Evolutionary conservation across 2,113 vertebrate genomes (phyloP).

Genomic region (Eclectus roratus): DNA sequence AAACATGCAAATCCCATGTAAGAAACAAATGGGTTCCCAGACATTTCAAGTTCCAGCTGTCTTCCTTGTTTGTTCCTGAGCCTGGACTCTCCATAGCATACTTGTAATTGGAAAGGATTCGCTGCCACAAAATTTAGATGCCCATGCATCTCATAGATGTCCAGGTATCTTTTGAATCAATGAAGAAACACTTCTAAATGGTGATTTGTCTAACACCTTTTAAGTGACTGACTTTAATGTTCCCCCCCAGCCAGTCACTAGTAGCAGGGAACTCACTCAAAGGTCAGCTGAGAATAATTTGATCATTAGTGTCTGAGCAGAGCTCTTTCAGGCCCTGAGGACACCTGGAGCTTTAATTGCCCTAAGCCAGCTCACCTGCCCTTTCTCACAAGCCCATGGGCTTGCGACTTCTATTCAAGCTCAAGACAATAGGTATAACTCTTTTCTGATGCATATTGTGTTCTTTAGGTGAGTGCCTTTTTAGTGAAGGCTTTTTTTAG

Average conservation of each 20-base stretch:
- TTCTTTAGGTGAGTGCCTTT: fast-evolving
- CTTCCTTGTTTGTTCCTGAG: neutral
- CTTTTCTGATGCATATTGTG: fast-evolving
- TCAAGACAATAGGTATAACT: fast-evolving
- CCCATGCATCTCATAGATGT: neutral
- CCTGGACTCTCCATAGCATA: neutral
- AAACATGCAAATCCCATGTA: neutral
- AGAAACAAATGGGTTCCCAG: neutral
- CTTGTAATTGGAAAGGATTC: fast-evolving
- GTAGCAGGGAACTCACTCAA: neutral
- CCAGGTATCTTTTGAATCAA: neutral
- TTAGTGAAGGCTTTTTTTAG: neutral
- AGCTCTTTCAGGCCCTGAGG: neutral
- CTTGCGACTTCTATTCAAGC: neutral
- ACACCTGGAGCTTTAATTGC: neutral
- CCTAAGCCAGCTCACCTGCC: fast-evolving
- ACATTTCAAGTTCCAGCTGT: neutral
- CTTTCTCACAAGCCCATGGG: fast-evolving
- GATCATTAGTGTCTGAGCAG: neutral
- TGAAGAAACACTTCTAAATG: neutral
- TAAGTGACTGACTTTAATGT: neutral
- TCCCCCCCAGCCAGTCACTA: neutral
- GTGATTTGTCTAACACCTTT: neutral
- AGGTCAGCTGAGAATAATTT: neutral
- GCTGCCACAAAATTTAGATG: neutral